These are phyloP conservation scores for Triplophysa bombifrons DNA, from an alignment of 2,797 vertebrate species.

Conservation along the genomic window DNA sequence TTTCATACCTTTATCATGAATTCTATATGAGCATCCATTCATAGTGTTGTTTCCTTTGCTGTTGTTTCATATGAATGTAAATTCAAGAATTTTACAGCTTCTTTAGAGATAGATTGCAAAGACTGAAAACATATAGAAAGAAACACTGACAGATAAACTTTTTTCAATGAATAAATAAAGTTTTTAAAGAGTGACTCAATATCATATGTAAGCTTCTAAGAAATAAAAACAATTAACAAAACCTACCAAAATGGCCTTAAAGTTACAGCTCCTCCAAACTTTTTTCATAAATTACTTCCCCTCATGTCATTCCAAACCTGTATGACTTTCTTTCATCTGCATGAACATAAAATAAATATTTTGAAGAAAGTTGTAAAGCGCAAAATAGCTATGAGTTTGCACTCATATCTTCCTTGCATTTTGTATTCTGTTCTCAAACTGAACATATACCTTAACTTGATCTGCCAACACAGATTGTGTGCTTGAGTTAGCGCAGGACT, in stretches of 20 bases:
- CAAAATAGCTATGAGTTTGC: not conserved
- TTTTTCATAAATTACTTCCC: too few relatives aligned
- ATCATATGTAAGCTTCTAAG: too few relatives aligned
- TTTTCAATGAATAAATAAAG: constrained; percentile 12
- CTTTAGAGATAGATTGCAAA: not conserved
- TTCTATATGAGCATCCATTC: constrained; percentile 8
- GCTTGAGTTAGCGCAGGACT: constrained; percentile 18
- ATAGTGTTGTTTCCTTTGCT: constrained; percentile 14
- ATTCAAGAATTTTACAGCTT: not conserved
- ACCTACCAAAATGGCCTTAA: not conserved
- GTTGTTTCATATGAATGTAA: not conserved
- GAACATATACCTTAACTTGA: constrained; percentile 34
- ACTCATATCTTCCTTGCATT: not conserved
- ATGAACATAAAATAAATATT: too few relatives aligned
- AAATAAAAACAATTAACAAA: too few relatives aligned
- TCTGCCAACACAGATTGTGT: constrained; percentile 26
- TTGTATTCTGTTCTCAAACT: constrained; percentile 23
- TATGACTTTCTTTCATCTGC: too few relatives aligned
- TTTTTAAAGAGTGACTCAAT: too few relatives aligned
- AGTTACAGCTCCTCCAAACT: too few relatives aligned
- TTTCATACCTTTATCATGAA: constrained; percentile 2
- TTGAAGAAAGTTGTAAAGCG: too few relatives aligned
- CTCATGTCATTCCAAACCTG: too few relatives aligned
- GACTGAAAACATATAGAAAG: not conserved
- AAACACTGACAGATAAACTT: not conserved